Evolutionary conservation across 1,140 invertebrate species (phyloP), one percentile per base, ranked within the genome.

Genomic region (Drosophila takahashii): DNA sequence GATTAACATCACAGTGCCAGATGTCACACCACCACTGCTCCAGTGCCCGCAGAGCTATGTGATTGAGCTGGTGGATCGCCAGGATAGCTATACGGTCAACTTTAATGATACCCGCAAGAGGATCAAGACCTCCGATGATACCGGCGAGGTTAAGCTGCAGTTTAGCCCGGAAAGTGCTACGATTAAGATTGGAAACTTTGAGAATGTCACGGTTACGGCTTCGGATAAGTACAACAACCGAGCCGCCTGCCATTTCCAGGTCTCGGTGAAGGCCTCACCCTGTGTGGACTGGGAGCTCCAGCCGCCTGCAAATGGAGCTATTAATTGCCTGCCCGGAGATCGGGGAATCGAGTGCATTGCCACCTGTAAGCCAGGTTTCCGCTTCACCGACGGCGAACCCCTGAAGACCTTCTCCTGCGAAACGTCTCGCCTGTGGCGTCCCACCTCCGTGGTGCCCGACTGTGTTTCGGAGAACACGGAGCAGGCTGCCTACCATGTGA

Each of bases 1-100:
- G 94, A 97, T 99, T 4, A 98, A 98, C 83, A 98, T 98, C 16
- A 98, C 97, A 6, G 97, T 98, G 4, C 96, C 97, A 34, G 98
- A 99, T 93, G 96, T 98, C 50, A 98, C 97, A 3, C 98, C 98
- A 39, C 98, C 98, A n/a, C 95, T 95, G 85, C 92, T 99, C 22
- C 97, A 96, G 85, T 99, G 98, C 91, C 98, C 98, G 1, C 97
- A 98, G 92, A 98, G 98, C 79, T 99, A 98, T 90, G 97, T 98
- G 0, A 97, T 99, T 65, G 97, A 98, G 92, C 92, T 98, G 50
- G 95, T 97, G 0, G 97, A 98, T 66, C 95, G 95, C 81, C 97
- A 98, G 93, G 97, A 98, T 2, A 97, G 95, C 84, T 98, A 98
- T 76, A 94, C 95, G 3, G 96, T 99, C 0, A 97, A 98, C 77